phyloP scores from a whole-genome alignment of 2,113 vertebrate genomes.

The Pseudois nayaur region DNA sequence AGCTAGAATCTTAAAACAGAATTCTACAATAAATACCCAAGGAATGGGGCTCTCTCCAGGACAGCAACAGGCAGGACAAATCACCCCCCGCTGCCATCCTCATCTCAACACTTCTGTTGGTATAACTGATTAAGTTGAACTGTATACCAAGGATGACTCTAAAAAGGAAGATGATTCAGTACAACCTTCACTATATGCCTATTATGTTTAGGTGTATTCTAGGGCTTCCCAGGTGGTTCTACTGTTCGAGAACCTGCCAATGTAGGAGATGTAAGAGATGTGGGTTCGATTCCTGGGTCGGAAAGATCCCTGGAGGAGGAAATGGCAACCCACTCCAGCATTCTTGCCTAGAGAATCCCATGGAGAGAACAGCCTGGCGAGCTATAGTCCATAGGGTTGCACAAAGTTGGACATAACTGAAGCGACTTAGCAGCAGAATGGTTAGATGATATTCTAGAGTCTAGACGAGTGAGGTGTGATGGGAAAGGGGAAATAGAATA shows the following conservation, averaged over 20 bases:
- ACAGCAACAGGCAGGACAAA: not conserved
- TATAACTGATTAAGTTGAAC: not conserved
- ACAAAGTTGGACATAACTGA: not conserved
- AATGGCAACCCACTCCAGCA: not conserved
- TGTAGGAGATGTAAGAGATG: not conserved
- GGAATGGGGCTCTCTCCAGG: not conserved
- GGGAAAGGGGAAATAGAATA: not conserved
- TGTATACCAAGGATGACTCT: not conserved
- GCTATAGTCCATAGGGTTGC: not conserved
- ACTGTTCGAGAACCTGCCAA: not conserved
- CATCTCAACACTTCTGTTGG: not conserved
- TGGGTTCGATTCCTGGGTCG: rapidly evolving
- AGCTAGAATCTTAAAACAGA: not conserved
- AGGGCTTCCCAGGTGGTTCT: not conserved
- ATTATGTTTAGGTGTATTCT: not conserved
- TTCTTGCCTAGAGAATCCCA: not conserved
- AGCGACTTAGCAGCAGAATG: not conserved
- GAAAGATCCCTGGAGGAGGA: not conserved
- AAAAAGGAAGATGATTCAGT: not conserved
- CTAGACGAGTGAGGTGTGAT: not conserved
- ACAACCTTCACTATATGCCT: not conserved
- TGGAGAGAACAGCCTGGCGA: not conserved
- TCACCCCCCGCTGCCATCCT: not conserved
- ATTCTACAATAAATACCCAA: not conserved
- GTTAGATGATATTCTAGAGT: not conserved